These are phyloP conservation scores for Amniataba percoides DNA, from an alignment of 2,797 vertebrate genomes.

Conservation along the genomic window DNA sequence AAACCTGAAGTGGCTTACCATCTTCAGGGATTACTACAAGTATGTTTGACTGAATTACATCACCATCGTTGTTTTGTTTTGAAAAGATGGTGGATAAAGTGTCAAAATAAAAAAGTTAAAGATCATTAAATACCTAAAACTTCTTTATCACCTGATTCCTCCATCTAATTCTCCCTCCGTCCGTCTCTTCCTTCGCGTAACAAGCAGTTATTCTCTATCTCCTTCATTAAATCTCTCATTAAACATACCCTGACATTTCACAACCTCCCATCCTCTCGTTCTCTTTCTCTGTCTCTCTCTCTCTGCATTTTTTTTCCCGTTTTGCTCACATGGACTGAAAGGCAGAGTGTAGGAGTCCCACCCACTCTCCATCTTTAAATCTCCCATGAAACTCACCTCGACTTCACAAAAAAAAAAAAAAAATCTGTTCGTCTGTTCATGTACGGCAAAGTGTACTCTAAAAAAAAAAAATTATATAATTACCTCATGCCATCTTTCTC, in stretches of 20 bases:
- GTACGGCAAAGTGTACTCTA: neutral
- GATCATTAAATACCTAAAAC: neutral
- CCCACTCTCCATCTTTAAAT: conserved; percentile 69
- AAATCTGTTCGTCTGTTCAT: conserved; percentile 17
- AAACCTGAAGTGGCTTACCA: neutral
- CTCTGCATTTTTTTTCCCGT: conserved; percentile 11
- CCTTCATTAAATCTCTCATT: conserved; percentile 55
- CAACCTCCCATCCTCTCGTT: conserved; percentile 25
- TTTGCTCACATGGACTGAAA: conserved; percentile 50
- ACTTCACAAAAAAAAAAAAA: conserved; percentile 8
- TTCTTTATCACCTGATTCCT: neutral
- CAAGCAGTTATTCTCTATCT: conserved; percentile 31
- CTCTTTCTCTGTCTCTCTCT: neutral
- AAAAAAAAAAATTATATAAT: conserved; percentile 45
- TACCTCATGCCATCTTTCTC: conserved; percentile 22
- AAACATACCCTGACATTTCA: conserved; percentile 53
- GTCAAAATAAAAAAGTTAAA: neutral
- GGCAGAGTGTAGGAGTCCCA: conserved; percentile 68
- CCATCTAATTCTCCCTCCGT: neutral
- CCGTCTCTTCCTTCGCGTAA: neutral
- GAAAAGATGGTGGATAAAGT: too few species aligned
- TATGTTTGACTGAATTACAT: too few species aligned
- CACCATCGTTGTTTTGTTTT: too few species aligned
- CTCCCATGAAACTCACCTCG: conserved; percentile 46
- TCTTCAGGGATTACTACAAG: too few species aligned